Base-by-base conservation (phyloP, 2,888 invertebrate species). In the Chloroclystis v-ata region DNA sequence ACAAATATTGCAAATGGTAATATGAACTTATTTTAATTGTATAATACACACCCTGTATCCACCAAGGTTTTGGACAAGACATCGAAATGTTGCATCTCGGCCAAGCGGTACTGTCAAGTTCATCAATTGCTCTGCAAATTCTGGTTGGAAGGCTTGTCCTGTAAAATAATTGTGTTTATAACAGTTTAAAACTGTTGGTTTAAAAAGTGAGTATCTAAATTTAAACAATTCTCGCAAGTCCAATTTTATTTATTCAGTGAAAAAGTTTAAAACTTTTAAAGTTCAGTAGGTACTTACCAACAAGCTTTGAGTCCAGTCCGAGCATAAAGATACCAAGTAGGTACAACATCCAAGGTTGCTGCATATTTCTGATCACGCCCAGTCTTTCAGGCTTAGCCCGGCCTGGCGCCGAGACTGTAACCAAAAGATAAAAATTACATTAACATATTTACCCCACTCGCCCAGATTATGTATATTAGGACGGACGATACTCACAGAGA, bases 31-130 rank as follows among this genome's bases (percentile, higher is more conserved):
- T 28, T 28, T 43, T 20, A 11, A 14, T 13, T 37, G 1, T 13
- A 24, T 41, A 16, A 7, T 8, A 46, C 52, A 43, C 89, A 96
- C 96, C 88, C 95, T 92, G 84, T 96, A 96, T 66, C 95, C 95
- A 44, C 96, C 96, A 60, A 97, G 90, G 79, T 95, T 94, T 69
- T 93, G 92, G 45, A 97, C 95, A 71, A 93, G 89, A 80, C 97
- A 97, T 72, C 93, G 93, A 75, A 97, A 95, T 52, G 93, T 94
- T 49, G 96, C 96, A 78, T 97, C 96, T 69, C 96, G 90, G 53
- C 96, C 96, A 51, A 95, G 89, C 42, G 95, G 91, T 47, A 96
- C 91, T 46, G 96, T 96, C 63, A 96, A 89, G 89, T 97, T 97
- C 61, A 91, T 90, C 70, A 97, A 91, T 30, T 94, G 93, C 67